Evolutionary conservation across 2,888 invertebrate species (phyloP), one percentile per base, ranked within the genome.

Genomic region (Aphelenchoides bicaudatus): DNA sequence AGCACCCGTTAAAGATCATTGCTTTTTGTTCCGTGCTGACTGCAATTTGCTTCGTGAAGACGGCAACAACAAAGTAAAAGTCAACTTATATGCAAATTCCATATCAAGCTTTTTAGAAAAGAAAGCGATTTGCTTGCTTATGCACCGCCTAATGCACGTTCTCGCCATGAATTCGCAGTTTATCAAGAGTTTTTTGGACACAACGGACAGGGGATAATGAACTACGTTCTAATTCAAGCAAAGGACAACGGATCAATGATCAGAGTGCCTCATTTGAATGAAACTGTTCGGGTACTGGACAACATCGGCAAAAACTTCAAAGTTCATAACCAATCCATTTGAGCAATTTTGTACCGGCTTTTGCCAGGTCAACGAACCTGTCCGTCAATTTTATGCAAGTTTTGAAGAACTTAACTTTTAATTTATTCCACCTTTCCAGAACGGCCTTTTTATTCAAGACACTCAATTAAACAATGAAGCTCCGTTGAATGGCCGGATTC

Each of bases 331-430:
- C n/a, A n/a, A 51, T 25, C 23, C 52, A 2, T 51, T 51, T 30
- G 37, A 31, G 2, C 38, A 75, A 51, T 74, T 74, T 54, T 76
- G 76, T 59, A 64, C 67, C 16, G 70, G 70, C 23, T 76, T 76
- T 50, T 76, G 76, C 51, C 71, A 70, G 46, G 66, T 77, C 37
- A 76, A 76, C 56, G 74, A 75, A 25, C 74, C 76, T 1, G 71
- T 76, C 57, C 63, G 68, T 5, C 69, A 70, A 49, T 75, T 75
- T 58, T 71, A 52, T 46, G 74, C 62, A 21, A 46, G 55, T 30
- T 30, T 5, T 5, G 28, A 1, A 1, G 54, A 27, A 19, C 25
- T 43, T 19, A 6, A 43, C 10, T 21, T 10, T 43, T 8, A 6
- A 43, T 43, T 10, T 1, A 31, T 5, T 27, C 21, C 23, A 13